These are phyloP conservation scores for Clusia tigrina DNA, from an alignment of 2,888 invertebrate species.

Conservation along the genomic window DNA sequence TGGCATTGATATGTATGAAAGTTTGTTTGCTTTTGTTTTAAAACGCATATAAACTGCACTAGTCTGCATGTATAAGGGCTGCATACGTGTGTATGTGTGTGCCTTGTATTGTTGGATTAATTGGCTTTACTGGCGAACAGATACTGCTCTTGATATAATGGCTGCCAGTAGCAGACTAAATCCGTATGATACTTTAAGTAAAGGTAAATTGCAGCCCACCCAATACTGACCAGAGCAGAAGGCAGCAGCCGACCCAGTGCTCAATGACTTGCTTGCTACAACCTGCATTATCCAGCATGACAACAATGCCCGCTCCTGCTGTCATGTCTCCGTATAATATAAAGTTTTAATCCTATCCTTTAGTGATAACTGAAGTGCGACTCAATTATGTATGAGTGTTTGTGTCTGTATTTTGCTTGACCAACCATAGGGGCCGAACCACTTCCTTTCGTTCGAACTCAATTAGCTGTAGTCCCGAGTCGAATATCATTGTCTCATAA, in stretches of 20 bases:
- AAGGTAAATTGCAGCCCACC: not conserved
- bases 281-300: slow-evolving; percentile 6
- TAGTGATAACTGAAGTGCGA: not conserved
- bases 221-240: not conserved
- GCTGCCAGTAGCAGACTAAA: slow-evolving; percentile 1
- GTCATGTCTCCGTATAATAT: not conserved
- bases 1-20: slow-evolving; percentile 28
- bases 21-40: slow-evolving; percentile 26
- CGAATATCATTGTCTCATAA: too few relatives aligned
- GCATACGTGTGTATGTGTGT: not conserved
- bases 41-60: slow-evolving; percentile 16
- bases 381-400: not conserved
- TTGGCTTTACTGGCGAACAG: not conserved
- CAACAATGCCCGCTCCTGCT: not conserved
- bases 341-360: not conserved
- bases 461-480: too few relatives aligned
- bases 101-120: not conserved
- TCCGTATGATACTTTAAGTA: too few relatives aligned
- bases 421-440: not conserved
- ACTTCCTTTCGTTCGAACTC: too few relatives aligned
- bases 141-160: slow-evolving; percentile 1
- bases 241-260: too few relatives aligned
- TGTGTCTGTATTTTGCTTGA: not conserved
- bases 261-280: not conserved
- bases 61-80: not conserved